Conservation (phyloP, 64 coral and sea anemone species). For the Stichodactyla helianthus region DNA sequence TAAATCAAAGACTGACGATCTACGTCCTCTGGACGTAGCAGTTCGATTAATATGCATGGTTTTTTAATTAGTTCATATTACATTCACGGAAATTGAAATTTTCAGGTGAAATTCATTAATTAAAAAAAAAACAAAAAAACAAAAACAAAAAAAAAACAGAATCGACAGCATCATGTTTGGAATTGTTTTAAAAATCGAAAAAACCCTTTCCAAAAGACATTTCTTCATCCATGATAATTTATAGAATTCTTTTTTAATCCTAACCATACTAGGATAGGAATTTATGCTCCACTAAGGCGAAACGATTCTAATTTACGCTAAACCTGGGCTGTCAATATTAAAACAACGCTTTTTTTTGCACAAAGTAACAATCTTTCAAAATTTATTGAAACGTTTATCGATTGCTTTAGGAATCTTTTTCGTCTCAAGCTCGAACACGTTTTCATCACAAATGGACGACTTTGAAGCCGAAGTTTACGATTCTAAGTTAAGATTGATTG, state of each 20-base stretch:
- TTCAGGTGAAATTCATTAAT: neutral
- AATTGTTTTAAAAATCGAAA: neutral
- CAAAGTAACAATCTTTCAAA: neutral
- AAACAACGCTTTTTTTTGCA: neutral
- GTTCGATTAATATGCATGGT: neutral
- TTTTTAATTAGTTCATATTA: neutral
- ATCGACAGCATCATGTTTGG: neutral
- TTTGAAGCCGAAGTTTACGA: neutral
- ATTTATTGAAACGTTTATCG: neutral
- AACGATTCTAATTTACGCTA: neutral
- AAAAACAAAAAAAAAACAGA: too few relatives aligned
- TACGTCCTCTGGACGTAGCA: neutral
- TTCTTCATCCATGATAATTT: neutral
- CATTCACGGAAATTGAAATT: conserved; percentile 1
- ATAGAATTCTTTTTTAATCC: neutral
- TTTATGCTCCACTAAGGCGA: neutral
- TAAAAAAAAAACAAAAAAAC: too few relatives aligned
- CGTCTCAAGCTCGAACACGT: neutral
- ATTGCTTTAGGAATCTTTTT: neutral
- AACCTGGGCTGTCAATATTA: neutral
- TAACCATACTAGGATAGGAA: neutral
- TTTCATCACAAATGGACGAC: neutral
- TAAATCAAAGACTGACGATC: neutral
- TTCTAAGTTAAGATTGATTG: neutral
- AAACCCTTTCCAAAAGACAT: neutral